Conservation (phyloP, 2,888 invertebrate species). For the Pemphredon lugubris region DNA sequence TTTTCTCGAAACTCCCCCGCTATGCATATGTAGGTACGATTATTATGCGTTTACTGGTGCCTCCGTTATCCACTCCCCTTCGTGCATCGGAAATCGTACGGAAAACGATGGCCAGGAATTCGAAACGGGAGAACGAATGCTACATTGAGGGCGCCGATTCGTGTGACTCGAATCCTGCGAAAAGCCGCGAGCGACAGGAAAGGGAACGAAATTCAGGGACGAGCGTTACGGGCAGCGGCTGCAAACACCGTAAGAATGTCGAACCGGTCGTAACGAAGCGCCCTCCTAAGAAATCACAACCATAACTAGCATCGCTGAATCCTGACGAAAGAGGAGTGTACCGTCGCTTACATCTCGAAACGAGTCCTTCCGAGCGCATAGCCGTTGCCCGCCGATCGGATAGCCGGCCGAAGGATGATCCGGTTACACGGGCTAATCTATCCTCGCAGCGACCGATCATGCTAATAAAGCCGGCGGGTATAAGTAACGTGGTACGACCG, state of each 20-base stretch:
- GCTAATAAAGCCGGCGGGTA: slow-evolving; percentile 61
- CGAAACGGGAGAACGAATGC: not conserved
- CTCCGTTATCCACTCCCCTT: too few relatives aligned
- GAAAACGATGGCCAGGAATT: not conserved
- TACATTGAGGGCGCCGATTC: not conserved
- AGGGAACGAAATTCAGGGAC: not conserved
- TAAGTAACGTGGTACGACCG: slow-evolving; percentile 62
- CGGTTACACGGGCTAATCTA: slow-evolving; percentile 60
- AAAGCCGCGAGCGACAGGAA: too few relatives aligned
- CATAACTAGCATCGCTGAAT: slow-evolving; percentile 47
- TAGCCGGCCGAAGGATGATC: slow-evolving; percentile 54
- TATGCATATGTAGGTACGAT: not conserved
- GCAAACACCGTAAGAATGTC: slow-evolving; percentile 18
- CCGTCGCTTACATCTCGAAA: slow-evolving; percentile 23
- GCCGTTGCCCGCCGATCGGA: slow-evolving; percentile 45
- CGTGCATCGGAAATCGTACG: too few relatives aligned
- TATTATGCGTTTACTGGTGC: too few relatives aligned
- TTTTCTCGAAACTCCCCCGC: not conserved
- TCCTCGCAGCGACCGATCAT: slow-evolving; percentile 56
- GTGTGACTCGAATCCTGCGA: too few relatives aligned
- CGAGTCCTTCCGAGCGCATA: slow-evolving; percentile 28
- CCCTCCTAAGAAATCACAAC: slow-evolving; percentile 56
- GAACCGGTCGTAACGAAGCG: slow-evolving; percentile 51
- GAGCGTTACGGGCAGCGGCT: slow-evolving; percentile 2
- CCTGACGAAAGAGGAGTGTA: slow-evolving; percentile 51